Evolutionary conservation across 92 coral and sea anemone genomes (phyloP).

Genomic region (Anthopleura xanthogrammica): DNA sequence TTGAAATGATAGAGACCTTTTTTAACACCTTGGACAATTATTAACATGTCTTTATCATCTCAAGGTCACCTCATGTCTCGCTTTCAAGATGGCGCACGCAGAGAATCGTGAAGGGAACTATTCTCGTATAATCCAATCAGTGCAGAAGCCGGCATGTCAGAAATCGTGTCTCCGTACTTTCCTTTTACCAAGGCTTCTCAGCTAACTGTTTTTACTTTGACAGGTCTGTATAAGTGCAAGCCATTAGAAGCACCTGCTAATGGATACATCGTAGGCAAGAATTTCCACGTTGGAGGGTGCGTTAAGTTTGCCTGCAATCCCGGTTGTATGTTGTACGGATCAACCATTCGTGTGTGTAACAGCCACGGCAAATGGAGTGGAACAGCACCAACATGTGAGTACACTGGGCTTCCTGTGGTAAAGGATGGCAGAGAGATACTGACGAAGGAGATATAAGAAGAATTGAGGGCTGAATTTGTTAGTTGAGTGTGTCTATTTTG

Average conservation of each 20-base stretch:
- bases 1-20: no score
- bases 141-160: no score
- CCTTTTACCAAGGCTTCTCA: no score
- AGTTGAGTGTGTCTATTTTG: background rate
- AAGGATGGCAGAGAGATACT: background rate
- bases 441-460: no score
- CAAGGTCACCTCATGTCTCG: no score
- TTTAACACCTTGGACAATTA: no score
- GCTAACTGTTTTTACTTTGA: no score
- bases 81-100: no score
- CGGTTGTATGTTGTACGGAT: conserved; percentile 78
- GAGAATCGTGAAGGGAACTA: no score
- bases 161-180: no score
- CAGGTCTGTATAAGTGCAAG: conserved; percentile 61
- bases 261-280: conserved; percentile 52
- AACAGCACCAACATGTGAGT: conserved; percentile 77
- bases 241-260: conserved; percentile 61
- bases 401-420: background rate
- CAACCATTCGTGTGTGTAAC: conserved; percentile 70
- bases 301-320: conserved; percentile 78
- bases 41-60: no score
- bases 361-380: conserved; percentile 79
- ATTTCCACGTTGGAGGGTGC: conserved; percentile 61
- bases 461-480: background rate
- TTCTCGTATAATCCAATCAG: no score